These are phyloP conservation scores for Tor tambroides DNA, from an alignment of 2,113 vertebrate genomes.

Conservation along the genomic window DNA sequence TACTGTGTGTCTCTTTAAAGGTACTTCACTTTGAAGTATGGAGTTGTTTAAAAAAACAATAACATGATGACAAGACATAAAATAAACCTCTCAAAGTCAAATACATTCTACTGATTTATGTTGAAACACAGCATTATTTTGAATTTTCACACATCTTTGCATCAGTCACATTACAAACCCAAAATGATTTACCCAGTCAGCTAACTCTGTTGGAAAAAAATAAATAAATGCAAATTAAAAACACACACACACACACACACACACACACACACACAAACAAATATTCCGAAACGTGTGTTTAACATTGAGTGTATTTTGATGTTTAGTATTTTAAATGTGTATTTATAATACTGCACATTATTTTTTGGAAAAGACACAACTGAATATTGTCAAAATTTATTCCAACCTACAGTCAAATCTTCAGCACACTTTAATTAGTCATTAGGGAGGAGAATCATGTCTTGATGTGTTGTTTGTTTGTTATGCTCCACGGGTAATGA, in stretches of 20 bases:
- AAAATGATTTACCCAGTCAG: not conserved
- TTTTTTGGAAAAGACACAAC: not conserved
- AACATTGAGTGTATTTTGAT: not conserved
- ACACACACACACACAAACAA: too few relatives aligned
- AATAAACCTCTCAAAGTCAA: too few relatives aligned
- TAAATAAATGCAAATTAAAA: too few relatives aligned
- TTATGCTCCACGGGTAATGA: constrained; percentile 65
- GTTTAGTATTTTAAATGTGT: not conserved
- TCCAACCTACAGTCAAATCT: not conserved
- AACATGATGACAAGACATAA: too few relatives aligned
- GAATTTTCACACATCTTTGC: not conserved
- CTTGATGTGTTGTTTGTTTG: constrained; percentile 61
- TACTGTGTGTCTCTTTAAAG: too few relatives aligned
- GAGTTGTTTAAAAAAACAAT: too few relatives aligned
- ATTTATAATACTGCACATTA: not conserved
- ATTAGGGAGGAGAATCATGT: constrained; percentile 70
- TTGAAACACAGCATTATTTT: not conserved
- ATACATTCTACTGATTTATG: not conserved
- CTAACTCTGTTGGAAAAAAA: not conserved
- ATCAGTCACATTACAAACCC: not conserved
- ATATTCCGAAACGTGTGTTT: not conserved
- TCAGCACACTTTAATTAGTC: constrained; percentile 71
- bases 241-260: too few relatives aligned
- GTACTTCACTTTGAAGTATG: too few relatives aligned
- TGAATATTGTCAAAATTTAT: not conserved